Conservation (phyloP, 2,888 invertebrate genomes). For the Lochmaea capreae region DNA sequence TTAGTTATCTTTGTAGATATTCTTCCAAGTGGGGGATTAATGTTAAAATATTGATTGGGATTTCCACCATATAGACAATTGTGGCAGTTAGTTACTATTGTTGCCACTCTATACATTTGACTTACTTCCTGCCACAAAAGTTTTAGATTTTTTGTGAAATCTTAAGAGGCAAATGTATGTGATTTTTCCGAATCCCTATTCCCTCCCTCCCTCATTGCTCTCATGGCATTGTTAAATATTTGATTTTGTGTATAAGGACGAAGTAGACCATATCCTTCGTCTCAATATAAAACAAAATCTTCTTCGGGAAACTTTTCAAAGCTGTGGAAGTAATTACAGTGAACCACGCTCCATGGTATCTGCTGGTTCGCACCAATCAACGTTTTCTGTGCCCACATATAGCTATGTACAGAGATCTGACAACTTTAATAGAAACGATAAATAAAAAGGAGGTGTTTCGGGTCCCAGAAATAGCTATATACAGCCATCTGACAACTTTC, state of each 20-base stretch:
- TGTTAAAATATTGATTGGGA: slow-evolving; percentile 20
- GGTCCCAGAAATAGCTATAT: no score
- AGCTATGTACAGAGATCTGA: no score
- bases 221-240: slow-evolving; percentile 41
- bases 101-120: slow-evolving; percentile 33
- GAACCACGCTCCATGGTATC: no score
- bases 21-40: slow-evolving; percentile 21
- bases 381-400: no score
- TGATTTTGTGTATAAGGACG: slow-evolving; percentile 28
- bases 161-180: slow-evolving; percentile 32
- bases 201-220: slow-evolving; percentile 39
- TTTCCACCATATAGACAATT: slow-evolving; percentile 31
- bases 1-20: slow-evolving; percentile 16
- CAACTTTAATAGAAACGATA: no score
- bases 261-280: slow-evolving; percentile 30
- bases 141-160: slow-evolving; percentile 38
- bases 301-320: no score
- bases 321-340: no score
- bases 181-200: slow-evolving; percentile 48
- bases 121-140: slow-evolving; percentile 39
- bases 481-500: no score
- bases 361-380: no score
- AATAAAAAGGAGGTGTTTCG: no score
- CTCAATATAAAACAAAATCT: no score
- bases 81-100: slow-evolving; percentile 44